These are phyloP conservation scores for Andricus curvator DNA, from an alignment of 2,888 invertebrate genomes.

Conservation along the genomic window DNA sequence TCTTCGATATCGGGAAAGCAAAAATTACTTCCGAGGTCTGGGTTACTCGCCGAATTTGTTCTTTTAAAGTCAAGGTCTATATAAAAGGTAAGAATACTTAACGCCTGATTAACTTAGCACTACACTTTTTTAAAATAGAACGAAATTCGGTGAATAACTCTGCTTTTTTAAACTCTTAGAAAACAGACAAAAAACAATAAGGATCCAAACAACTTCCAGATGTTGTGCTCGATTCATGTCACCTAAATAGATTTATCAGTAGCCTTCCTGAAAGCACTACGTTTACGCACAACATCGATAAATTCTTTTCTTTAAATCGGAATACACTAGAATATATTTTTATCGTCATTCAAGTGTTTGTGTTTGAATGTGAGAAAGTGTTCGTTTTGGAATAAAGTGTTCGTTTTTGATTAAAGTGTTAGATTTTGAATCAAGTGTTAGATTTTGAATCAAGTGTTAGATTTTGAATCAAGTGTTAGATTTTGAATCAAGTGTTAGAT, in stretches of 20 bases:
- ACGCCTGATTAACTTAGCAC: neutral
- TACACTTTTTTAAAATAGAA: neutral
- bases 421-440: neutral
- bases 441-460: neutral
- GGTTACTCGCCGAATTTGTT: slow-evolving; percentile 11
- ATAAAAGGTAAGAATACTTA: slow-evolving; percentile 7
- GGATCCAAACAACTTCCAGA: neutral
- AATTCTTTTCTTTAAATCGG: neutral
- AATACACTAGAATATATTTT: slow-evolving; percentile 26
- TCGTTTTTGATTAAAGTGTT: neutral
- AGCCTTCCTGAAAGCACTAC: slow-evolving; percentile 31
- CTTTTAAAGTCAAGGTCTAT: slow-evolving; percentile 12
- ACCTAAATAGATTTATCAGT: slow-evolving; percentile 19
- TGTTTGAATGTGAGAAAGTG: neutral
- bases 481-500: neutral
- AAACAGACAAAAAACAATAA: neutral
- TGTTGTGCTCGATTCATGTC: slow-evolving; percentile 17
- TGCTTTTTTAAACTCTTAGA: neutral
- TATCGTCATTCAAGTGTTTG: slow-evolving; percentile 15
- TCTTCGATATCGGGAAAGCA: neutral
- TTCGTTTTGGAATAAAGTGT: neutral
- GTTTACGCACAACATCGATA: slow-evolving; percentile 16
- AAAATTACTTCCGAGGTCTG: neutral
- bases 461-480: neutral
- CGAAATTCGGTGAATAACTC: neutral